Percentiles rank a stretch among this genome's conserved stretches.
Conservation (phyloP, 2,113 vertebrate species). For the Lichenostomus cassidix region DNA sequence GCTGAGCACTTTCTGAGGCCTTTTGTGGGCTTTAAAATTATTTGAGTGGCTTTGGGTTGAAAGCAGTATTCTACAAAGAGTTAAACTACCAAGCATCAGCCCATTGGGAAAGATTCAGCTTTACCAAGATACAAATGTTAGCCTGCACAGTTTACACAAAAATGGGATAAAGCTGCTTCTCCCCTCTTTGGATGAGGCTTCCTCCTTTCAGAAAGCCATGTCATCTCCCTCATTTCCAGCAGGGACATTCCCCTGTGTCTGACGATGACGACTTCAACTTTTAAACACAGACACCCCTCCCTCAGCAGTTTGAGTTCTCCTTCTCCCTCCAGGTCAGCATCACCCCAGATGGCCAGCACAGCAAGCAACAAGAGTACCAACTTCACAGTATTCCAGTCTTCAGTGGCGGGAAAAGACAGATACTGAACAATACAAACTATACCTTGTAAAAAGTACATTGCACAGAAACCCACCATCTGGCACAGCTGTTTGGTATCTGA, state of each 20-base stretch:
- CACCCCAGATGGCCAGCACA: not conserved
- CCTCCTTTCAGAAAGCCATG: not conserved
- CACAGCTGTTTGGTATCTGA: not conserved
- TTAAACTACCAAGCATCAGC: not conserved
- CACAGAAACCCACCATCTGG: not conserved
- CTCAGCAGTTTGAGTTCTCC: rapidly evolving
- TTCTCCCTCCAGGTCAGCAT: not conserved
- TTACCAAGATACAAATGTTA: not conserved
- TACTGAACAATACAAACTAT: not conserved
- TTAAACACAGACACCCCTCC: not conserved
- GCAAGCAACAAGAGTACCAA: not conserved
- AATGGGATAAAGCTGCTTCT: not conserved
- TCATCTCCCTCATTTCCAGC: not conserved
- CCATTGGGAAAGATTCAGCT: not conserved
- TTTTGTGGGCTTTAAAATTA: not conserved
- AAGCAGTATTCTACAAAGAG: not conserved
- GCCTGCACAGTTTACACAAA: not conserved
- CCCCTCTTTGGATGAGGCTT: not conserved
- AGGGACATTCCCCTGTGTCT: not conserved
- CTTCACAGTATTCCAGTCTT: not conserved
- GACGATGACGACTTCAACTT: not conserved
- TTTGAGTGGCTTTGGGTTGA: not conserved
- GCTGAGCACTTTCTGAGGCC: not conserved
- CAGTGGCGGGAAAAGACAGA: not conserved
- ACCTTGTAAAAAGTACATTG: not conserved